These are phyloP conservation scores for Gambusia yucatana DNA, from an alignment of 2,797 vertebrate genomes.

Conservation along the genomic window DNA sequence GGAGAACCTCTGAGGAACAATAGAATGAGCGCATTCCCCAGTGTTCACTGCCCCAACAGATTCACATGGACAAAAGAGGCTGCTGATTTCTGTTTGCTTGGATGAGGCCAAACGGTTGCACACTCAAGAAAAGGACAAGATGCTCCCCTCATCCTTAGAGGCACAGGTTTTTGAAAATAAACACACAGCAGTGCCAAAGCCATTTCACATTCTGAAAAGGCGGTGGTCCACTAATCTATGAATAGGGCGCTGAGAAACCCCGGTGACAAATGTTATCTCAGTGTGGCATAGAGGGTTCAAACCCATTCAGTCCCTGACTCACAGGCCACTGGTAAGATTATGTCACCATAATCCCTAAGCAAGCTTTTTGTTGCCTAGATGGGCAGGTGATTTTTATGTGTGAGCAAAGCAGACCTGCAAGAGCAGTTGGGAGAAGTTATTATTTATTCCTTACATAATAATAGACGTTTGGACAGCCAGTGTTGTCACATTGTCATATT, in stretches of 20 bases:
- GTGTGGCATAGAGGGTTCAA: slow-evolving; percentile 85
- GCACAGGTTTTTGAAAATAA: slow-evolving; percentile 80
- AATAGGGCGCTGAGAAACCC: slow-evolving; percentile 84
- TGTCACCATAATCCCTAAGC: slow-evolving; percentile 88
- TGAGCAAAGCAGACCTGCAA: slow-evolving; percentile 76
- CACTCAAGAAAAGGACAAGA: slow-evolving; percentile 78
- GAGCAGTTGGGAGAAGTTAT: slow-evolving; percentile 78
- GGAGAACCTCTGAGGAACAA: slow-evolving; percentile 36
- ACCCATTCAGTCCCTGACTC: slow-evolving; percentile 84
- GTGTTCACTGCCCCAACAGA: slow-evolving; percentile 38
- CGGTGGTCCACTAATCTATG: slow-evolving; percentile 86
- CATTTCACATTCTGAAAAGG: slow-evolving; percentile 86
- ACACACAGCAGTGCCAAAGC: slow-evolving; percentile 83
- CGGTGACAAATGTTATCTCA: slow-evolving; percentile 87
- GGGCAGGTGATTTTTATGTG: slow-evolving; percentile 84
- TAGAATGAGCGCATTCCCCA: slow-evolving; percentile 37
- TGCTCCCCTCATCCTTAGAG: slow-evolving; percentile 76
- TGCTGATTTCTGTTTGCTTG: slow-evolving; percentile 54
- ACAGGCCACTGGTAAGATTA: slow-evolving; percentile 85
- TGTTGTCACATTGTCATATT: slow-evolving; percentile 82
- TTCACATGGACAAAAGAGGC: slow-evolving; percentile 68
- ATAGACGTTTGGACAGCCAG: slow-evolving; percentile 76
- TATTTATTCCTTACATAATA: slow-evolving; percentile 80
- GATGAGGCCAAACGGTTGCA: slow-evolving; percentile 61
- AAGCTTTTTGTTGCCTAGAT: slow-evolving; percentile 81